A percentile compares a stretch with the other conserved stretches of the same genome.
Conservation (phyloP, 2,113 vertebrate species). For the Cyanocitta stelleri region DNA sequence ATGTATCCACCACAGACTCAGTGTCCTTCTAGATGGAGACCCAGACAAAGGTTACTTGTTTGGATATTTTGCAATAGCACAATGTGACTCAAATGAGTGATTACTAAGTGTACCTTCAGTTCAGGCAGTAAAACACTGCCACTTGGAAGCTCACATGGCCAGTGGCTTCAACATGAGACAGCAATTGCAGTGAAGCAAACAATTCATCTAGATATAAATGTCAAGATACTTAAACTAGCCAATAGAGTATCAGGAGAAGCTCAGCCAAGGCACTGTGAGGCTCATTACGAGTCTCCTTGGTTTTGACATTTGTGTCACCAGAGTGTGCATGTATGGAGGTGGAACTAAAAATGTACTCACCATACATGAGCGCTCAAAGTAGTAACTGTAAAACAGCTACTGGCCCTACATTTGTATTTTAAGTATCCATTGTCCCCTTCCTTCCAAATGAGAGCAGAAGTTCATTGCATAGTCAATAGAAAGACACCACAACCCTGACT, state of each 20-base stretch:
- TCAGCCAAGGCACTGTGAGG: neutral
- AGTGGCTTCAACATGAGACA: neutral
- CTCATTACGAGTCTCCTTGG: neutral
- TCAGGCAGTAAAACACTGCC: neutral
- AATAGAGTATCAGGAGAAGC: neutral
- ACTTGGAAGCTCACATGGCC: neutral
- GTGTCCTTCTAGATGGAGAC: neutral
- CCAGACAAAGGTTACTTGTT: conserved; percentile 31
- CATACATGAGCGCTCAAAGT: accelerated
- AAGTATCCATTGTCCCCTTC: neutral
- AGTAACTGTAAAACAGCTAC: neutral
- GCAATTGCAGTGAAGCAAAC: neutral
- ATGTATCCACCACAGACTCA: neutral
- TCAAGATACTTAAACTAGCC: neutral
- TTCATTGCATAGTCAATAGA: neutral
- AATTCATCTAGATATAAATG: neutral
- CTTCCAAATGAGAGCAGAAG: neutral
- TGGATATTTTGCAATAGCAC: neutral
- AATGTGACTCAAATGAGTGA: neutral
- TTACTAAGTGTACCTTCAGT: neutral
- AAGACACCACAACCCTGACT: neutral
- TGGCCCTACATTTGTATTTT: neutral
- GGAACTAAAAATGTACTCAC: neutral
- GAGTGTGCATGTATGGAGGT: accelerated
- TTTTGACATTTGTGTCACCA: neutral